phyloP scores from a whole-genome alignment of 2,888 invertebrate species.

The Baccha elongata region DNA sequence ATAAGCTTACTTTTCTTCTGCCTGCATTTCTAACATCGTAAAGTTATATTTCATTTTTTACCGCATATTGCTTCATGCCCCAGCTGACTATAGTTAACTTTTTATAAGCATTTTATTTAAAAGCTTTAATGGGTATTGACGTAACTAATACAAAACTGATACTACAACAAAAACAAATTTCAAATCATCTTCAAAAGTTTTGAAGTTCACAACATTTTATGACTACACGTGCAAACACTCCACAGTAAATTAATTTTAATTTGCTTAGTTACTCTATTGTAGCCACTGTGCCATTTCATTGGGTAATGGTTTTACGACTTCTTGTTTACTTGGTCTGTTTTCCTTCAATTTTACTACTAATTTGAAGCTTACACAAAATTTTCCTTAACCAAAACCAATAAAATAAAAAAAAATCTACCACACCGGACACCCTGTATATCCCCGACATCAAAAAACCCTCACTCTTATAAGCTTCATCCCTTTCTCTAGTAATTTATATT shows the following conservation, averaged over 20 bases:
- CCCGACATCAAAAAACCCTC: background rate
- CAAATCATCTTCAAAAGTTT: background rate
- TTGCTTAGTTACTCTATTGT: constrained; percentile 39
- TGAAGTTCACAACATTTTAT: constrained; percentile 20
- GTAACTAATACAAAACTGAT: background rate
- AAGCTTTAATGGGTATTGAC: no score
- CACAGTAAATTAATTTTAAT: constrained; percentile 61
- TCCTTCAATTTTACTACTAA: background rate
- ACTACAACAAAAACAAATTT: background rate
- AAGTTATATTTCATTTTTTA: no score
- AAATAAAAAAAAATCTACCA: constrained; percentile 29
- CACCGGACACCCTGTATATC: constrained; percentile 9
- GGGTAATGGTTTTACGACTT: constrained; percentile 29
- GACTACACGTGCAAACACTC: constrained; percentile 45
- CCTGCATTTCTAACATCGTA: no score
- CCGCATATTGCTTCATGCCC: no score
- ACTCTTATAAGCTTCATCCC: constrained; percentile 10
- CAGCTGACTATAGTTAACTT: no score
- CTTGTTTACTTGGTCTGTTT: constrained; percentile 34
- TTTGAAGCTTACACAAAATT: constrained; percentile 30
- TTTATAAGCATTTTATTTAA: no score
- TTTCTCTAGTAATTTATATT: background rate
- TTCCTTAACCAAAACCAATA: constrained; percentile 47
- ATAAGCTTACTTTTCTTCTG: no score
- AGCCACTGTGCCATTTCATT: constrained; percentile 32